Evolutionary conservation across 2,797 vertebrate genomes (phyloP).

Genomic region (Liparis tanakae): DNA sequence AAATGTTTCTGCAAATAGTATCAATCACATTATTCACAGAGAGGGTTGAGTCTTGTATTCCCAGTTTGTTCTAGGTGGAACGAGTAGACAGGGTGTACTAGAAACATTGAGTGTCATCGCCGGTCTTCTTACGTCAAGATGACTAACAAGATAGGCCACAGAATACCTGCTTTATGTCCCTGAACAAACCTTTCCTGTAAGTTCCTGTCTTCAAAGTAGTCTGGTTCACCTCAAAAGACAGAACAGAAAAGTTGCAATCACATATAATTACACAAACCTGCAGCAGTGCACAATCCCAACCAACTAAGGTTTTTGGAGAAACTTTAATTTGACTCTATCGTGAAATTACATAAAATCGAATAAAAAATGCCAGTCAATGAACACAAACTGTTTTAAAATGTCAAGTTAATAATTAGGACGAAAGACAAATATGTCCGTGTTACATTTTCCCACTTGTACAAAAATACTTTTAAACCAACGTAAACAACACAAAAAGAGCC

Average conservation of each 20-base stretch:
- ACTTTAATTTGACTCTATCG: conserved; percentile 1
- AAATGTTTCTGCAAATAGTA: conserved; percentile 29
- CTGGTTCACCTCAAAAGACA: conserved; percentile 28
- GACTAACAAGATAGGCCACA: conserved; percentile 61
- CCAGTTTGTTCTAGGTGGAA: conserved; percentile 7
- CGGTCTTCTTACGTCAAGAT: conserved; percentile 70
- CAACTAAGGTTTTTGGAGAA: conserved; percentile 1
- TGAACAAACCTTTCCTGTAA: conserved; percentile 60
- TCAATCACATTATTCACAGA: background rate
- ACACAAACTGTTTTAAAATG: background rate
- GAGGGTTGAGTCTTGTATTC: conserved; percentile 16
- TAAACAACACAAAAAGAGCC: background rate
- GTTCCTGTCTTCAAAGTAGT: conserved; percentile 30
- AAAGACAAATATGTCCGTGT: background rate
- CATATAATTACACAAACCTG: conserved; percentile 9
- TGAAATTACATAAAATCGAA: conserved; percentile 13
- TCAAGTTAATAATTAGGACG: background rate
- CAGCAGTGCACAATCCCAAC: background rate
- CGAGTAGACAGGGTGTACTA: conserved; percentile 8
- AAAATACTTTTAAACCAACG: background rate
- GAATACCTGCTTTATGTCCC: conserved; percentile 56
- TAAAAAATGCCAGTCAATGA: background rate
- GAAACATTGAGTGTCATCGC: conserved; percentile 55
- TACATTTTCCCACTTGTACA: background rate
- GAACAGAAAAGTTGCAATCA: background rate